phyloP scores from a whole-genome alignment of 2,888 invertebrate species.

The Gymnosoma rotundatum region DNA sequence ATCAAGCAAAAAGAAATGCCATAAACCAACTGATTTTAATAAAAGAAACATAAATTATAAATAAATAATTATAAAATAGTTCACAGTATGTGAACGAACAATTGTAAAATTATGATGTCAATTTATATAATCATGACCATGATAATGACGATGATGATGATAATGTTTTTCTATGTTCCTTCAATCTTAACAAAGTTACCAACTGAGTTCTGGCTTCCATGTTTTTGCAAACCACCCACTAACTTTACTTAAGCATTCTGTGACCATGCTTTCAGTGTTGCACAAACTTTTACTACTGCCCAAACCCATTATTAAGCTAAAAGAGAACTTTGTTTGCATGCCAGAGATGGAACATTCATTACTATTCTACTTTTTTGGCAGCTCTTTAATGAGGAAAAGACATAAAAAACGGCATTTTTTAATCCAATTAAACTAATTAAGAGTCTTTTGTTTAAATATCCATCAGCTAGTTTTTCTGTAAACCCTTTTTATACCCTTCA shows the following conservation, averaged over 20 bases:
- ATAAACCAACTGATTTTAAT: background rate
- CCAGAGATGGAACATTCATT: no score
- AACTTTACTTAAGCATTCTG: background rate
- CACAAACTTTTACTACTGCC: slow-evolving; percentile 38
- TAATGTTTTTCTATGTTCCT: slow-evolving; percentile 10
- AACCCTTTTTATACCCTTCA: no score
- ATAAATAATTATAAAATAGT: background rate
- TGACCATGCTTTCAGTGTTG: slow-evolving; percentile 9
- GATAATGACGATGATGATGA: slow-evolving; percentile 32
- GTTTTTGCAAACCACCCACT: slow-evolving; percentile 44
- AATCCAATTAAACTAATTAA: no score
- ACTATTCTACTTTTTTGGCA: no score
- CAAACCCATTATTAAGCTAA: slow-evolving; percentile 2
- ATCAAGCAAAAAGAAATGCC: no score
- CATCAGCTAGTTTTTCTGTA: no score
- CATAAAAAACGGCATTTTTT: no score
- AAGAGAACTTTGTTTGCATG: background rate
- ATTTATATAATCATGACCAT: slow-evolving; percentile 8
- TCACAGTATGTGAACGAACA: background rate
- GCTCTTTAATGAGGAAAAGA: no score
- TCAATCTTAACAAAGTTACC: slow-evolving; percentile 41
- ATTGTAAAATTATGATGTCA: background rate
- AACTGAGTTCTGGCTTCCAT: slow-evolving; percentile 58
- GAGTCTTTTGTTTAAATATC: no score
- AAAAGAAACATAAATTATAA: background rate